Conservation (phyloP, 2,888 invertebrate species). For the Dichetophora obliterata region DNA sequence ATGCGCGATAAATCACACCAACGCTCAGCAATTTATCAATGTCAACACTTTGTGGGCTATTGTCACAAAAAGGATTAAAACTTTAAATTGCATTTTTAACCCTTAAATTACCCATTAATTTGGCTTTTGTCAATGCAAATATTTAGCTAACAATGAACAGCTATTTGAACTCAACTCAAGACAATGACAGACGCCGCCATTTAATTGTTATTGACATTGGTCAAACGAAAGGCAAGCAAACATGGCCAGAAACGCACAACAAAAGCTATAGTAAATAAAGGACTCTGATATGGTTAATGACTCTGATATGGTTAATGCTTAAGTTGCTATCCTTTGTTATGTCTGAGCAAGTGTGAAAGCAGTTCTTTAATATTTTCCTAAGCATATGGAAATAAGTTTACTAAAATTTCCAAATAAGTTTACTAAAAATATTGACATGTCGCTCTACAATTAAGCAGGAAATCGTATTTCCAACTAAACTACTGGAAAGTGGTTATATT, state of each 20-base stretch:
- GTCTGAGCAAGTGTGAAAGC: too few relatives aligned
- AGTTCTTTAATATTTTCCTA: neutral
- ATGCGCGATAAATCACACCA: slow-evolving; percentile 67
- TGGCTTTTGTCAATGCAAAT: slow-evolving; percentile 18
- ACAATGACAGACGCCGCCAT: neutral
- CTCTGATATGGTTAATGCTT: too few relatives aligned
- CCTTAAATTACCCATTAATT: slow-evolving; percentile 18
- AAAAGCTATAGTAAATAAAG: too few relatives aligned
- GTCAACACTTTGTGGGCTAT: slow-evolving; percentile 59
- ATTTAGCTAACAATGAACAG: neutral
- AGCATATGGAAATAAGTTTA: neutral
- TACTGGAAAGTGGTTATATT: neutral
- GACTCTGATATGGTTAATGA: too few relatives aligned
- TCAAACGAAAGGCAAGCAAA: slow-evolving; percentile 37
- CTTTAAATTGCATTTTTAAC: slow-evolving; percentile 53
- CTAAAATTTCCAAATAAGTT: too few relatives aligned
- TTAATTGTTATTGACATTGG: slow-evolving; percentile 52
- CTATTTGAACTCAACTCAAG: neutral
- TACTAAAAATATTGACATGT: neutral
- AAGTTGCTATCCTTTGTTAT: too few relatives aligned
- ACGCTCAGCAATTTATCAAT: slow-evolving; percentile 66
- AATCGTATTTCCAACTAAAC: neutral
- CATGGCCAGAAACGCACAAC: neutral
- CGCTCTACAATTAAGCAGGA: slow-evolving; percentile 1
- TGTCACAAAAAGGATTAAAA: slow-evolving; percentile 60